These are phyloP conservation scores for Lophotriccus pileatus DNA, from an alignment of 2,797 vertebrate genomes.

Conservation along the genomic window DNA sequence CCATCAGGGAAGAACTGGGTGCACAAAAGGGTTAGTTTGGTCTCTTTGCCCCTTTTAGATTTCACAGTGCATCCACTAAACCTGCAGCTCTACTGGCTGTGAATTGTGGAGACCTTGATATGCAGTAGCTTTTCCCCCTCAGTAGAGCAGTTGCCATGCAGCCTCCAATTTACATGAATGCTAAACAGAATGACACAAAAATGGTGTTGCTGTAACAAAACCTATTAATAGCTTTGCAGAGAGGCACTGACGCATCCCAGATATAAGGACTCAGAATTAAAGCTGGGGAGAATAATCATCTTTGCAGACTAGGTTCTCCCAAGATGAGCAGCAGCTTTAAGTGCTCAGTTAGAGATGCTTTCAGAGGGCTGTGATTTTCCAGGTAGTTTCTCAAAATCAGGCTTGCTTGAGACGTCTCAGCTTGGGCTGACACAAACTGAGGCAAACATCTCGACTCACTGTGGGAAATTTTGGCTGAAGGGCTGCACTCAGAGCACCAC, in stretches of 20 bases:
- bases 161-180: not conserved
- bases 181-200: conserved; percentile 31
- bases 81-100: not conserved
- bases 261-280: not conserved
- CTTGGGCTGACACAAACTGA: not conserved
- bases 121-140: not conserved
- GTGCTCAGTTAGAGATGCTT: not conserved
- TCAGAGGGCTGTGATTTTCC: not conserved
- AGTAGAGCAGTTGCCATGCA: not conserved
- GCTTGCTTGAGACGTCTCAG: not conserved
- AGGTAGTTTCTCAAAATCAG: not conserved
- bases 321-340: not conserved
- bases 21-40: not conserved
- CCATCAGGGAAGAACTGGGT: not conserved
- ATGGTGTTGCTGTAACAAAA: not conserved
- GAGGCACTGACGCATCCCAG: conserved; percentile 27
- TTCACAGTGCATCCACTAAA: not conserved
- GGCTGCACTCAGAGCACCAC: not conserved
- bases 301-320: not conserved
- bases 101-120: not conserved
- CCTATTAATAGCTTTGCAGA: conserved; percentile 51
- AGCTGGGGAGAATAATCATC: not conserved
- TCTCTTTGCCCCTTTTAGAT: not conserved
- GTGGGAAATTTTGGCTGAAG: not conserved
- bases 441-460: not conserved